phyloP scores from a whole-genome alignment of 2,113 vertebrate genomes.

The Corvus moneduloides region DNA sequence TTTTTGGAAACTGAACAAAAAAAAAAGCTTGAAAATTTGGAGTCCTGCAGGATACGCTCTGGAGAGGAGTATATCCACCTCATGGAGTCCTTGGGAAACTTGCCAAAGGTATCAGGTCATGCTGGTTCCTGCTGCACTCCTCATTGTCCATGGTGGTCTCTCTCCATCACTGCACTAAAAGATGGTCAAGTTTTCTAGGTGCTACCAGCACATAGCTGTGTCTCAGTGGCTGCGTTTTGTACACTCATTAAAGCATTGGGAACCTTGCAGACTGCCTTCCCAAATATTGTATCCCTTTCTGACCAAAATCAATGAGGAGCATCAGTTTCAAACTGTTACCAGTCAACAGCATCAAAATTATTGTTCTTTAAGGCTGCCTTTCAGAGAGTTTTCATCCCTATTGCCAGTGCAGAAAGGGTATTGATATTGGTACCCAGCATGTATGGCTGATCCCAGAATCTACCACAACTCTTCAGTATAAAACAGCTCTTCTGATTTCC shows the following conservation, averaged over 20 bases:
- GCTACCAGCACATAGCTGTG: neutral
- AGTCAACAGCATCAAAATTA: neutral
- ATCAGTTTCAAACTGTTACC: neutral
- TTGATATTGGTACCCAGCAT: neutral
- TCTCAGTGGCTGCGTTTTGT: neutral
- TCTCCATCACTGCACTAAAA: neutral
- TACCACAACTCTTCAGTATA: neutral
- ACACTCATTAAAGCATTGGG: neutral
- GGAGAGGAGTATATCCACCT: neutral
- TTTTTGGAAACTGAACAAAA: neutral
- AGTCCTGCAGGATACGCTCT: neutral
- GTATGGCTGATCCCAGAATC: neutral
- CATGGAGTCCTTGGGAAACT: neutral
- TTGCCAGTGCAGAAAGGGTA: neutral
- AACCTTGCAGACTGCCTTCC: neutral
- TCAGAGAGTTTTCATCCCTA: neutral
- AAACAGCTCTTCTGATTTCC: neutral
- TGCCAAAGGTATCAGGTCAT: accelerated
- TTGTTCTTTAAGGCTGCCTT: neutral
- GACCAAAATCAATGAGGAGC: neutral
- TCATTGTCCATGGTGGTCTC: neutral
- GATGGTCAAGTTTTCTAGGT: neutral
- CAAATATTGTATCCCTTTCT: neutral
- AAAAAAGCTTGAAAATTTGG: neutral
- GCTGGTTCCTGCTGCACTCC: neutral